Evolutionary conservation across 2,113 vertebrate genomes (phyloP), one percentile per base, ranked within the genome.

Genomic region (Zootoca vivipara): DNA sequence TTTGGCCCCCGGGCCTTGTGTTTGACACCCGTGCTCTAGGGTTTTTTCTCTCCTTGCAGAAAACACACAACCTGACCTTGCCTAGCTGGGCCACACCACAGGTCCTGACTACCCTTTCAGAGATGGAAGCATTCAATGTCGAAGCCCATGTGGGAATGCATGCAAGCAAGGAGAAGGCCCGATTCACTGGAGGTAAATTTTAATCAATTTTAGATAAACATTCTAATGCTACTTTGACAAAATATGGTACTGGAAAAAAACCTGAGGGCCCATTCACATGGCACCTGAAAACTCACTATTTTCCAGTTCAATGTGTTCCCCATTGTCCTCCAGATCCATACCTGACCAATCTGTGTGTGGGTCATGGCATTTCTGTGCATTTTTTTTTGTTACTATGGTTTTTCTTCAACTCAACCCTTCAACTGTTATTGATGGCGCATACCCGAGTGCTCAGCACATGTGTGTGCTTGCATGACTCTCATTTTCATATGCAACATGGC

Each of bases 1-100:
- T n/a, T n/a, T n/a, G n/a, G n/a, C n/a, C n/a, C n/a, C n/a, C n/a
- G n/a, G n/a, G n/a, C n/a, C n/a, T n/a, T n/a, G n/a, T n/a, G n/a
- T n/a, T n/a, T n/a, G n/a, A n/a, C n/a, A n/a, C n/a, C n/a, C n/a
- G n/a, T n/a, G n/a, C 91, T 88, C 10, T 10, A 3, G 46, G 10
- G 46, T 52, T 52, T 52, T 52, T 52, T 52, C 33, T 13, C 65
- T 74, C 30, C 4, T 56, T 38, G 26, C 13, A 88, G 94, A 91
- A 93, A 91, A 97, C 96, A 78, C 97, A 98, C 64, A 97, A 97
- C 56, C 95, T 98, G 85, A 94, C 96, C 64, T 96, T 98, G 79
- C 98, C 98, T 7, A 78, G 91, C 90, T 98, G 97, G 98, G 97
- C 96, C 90, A 97, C 97, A 83, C 94, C 95, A 22, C 95, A 96